Base-by-base conservation (phyloP, 1,140 invertebrate genomes). In the Macrostomum lignano region DNA sequence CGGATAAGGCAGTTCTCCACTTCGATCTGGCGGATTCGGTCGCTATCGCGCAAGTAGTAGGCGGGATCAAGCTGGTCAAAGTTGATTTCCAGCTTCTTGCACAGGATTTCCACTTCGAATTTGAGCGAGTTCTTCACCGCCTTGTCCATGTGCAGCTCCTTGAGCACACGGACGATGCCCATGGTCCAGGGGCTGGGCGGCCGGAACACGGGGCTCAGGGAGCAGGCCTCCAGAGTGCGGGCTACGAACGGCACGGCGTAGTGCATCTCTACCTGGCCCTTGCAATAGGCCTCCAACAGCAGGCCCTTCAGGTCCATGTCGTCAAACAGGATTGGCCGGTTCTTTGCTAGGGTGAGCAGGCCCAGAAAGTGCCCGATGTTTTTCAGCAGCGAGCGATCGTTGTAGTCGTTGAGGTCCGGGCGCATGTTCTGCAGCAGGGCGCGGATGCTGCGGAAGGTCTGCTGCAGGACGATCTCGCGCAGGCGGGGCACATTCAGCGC, bases 311-410 rank as follows among this genome's bases (percentile, higher is more conserved):
- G 51, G 55, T 98, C 84, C 31, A 98, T 68, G 50, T 98, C 52
- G 37, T 62, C 59, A 29, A 74, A 67, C 19, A 91, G 60, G 45
- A 98, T 93, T 0, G 91, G 88, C 45, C 74, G 73, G 57, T 82
- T 93, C 39, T 82, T 72, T 20, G 73, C 77, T 22, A 98, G 56
- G 0, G 86, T 96, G 25, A 98, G 65, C 69, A 94, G 77, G 26
- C 91, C 91, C 21, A 98, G 61, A 88, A 91, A 98, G 58, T 94
- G 82, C 21, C 91, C 91, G 3, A 96, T 65, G 63, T 96, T 96
- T 61, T 98, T 98, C 14, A 98, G 52, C 19, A 96, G 52, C 31
- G 84, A 81, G 36, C 86, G 64, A 58, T 98, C 88, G 22, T 81
- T 88, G 57, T 94, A 94, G 60, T 94, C 96, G 7, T 77, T 79